Conservation (phyloP, 2,113 vertebrate species). For the Rhabdornis inornatus region DNA sequence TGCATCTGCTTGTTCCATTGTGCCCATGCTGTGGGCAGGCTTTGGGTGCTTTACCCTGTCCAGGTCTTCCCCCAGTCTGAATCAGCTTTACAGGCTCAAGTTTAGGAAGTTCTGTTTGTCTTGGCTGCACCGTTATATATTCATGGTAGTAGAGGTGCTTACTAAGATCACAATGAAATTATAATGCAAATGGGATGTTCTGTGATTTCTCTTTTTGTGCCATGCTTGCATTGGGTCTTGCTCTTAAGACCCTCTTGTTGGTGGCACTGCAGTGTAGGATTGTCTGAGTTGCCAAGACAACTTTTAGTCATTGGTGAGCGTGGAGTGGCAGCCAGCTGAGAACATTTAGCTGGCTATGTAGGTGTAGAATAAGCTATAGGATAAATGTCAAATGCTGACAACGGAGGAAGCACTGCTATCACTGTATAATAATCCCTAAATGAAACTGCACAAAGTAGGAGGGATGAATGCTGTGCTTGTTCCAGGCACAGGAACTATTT, state of each 20-base stretch:
- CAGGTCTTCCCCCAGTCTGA: neutral
- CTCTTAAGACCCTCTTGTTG: neutral
- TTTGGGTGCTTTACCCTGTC: neutral
- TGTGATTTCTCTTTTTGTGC: neutral
- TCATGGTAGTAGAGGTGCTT: neutral
- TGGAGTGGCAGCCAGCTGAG: neutral
- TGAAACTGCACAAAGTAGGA: neutral
- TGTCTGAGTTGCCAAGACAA: neutral
- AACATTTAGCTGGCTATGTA: neutral
- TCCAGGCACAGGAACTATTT: neutral
- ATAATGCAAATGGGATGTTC: neutral
- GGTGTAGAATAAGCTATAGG: slow-evolving; percentile 21
- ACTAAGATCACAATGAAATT: neutral
- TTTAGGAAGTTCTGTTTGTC: neutral
- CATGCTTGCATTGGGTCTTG: neutral
- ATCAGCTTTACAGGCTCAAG: neutral
- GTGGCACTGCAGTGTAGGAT: neutral
- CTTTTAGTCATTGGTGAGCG: neutral
- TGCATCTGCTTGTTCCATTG: neutral
- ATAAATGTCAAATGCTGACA: neutral
- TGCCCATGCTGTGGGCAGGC: neutral
- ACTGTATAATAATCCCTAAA: neutral
- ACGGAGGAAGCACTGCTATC: neutral
- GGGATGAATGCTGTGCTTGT: neutral
- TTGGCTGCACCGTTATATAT: neutral